Evolutionary conservation across 2,888 invertebrate genomes (phyloP), one percentile per base, ranked within the genome.

Genomic region (Phengaris alcon): DNA sequence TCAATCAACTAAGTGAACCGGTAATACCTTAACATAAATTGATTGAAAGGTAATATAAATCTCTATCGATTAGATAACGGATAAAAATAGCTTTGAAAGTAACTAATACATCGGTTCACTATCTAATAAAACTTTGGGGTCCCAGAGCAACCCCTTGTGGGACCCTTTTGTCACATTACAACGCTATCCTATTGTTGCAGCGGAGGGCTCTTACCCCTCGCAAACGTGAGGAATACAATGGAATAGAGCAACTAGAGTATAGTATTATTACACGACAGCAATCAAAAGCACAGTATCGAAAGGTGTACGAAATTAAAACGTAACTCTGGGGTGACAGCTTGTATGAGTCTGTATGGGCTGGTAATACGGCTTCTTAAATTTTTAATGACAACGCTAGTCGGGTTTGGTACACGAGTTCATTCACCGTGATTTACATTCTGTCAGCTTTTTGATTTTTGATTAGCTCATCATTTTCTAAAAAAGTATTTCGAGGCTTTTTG

Each of bases 191-290:
- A 82, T 88, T 87, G 87, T 89, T 83, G 77, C 78, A 77, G 70
- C 75, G 78, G 82, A 86, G 87, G 86, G 86, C 83, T 80, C 86
- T 83, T 85, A 83, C 84, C 84, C 85, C 83, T 82, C 84, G 79
- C 74, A 81, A 82, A 89, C 91, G 91, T 91, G 91, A 87, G 84
- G 78, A 79, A 77, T 76, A 91, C 90, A 92, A 91, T 90, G 89
- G 91, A 88, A 86, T 86, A 83, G 79, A 77, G 75, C 80, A 78
- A 82, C 81, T 80, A 79, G 79, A 81, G 72, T 81, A 78, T 77
- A 78, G 78, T 81, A 82, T 84, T 81, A 82, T 83, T 85, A 84
- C 85, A 84, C 74, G 74, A 81, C 82, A 82, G 82, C 84, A 85
- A 86, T 87, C 88, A 87, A 84, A 77, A 86, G 84, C 79, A 77